Evolutionary conservation across 2,888 invertebrate genomes (phyloP).

Genomic region (Drosophila flavopinicola): DNA sequence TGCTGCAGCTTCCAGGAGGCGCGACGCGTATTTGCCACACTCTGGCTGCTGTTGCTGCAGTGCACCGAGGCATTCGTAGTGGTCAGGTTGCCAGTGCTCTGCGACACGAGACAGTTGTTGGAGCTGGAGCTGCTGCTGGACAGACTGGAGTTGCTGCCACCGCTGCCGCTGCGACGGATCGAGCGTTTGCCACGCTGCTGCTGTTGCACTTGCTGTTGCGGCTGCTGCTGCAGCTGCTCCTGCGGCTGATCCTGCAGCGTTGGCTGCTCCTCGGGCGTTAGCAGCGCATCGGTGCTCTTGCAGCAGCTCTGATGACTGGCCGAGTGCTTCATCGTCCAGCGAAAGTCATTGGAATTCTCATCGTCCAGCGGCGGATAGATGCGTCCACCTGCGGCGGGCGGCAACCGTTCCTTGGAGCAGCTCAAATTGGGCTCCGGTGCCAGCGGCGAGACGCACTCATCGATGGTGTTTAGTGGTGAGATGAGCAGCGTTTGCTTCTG

Average conservation of each 20-base stretch:
- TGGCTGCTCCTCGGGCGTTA: slow-evolving; percentile 54
- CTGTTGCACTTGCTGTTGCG: slow-evolving; percentile 5
- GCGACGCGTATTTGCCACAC: slow-evolving; percentile 68
- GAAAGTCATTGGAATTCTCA: slow-evolving; percentile 67
- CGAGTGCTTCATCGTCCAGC: slow-evolving; percentile 78
- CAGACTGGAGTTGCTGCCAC: slow-evolving; percentile 72
- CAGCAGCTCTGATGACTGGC: slow-evolving; percentile 78
- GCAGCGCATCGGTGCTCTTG: slow-evolving; percentile 81
- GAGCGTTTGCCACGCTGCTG: slow-evolving; percentile 36
- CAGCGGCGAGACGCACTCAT: slow-evolving; percentile 81
- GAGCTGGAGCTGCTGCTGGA: slow-evolving; percentile 74
- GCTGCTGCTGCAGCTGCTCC: slow-evolving; percentile 16
- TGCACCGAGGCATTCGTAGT: slow-evolving; percentile 67
- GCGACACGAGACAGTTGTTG: slow-evolving; percentile 63
- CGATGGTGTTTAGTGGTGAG: slow-evolving; percentile 82
- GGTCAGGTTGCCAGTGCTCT: slow-evolving; percentile 68
- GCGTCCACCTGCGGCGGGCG: slow-evolving; percentile 38
- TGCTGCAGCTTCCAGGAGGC: slow-evolving; percentile 81
- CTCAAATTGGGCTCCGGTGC: slow-evolving; percentile 52
- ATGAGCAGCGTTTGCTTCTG: slow-evolving; percentile 82
- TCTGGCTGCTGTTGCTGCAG: slow-evolving; percentile 63
- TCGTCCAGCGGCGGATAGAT: slow-evolving; percentile 75
- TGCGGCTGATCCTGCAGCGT: slow-evolving; percentile 12
- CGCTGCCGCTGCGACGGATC: slow-evolving; percentile 53
- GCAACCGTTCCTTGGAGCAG: slow-evolving; percentile 59